Evolutionary conservation across 1,140 invertebrate genomes (phyloP).

Genomic region (Trissolcus basalis): DNA sequence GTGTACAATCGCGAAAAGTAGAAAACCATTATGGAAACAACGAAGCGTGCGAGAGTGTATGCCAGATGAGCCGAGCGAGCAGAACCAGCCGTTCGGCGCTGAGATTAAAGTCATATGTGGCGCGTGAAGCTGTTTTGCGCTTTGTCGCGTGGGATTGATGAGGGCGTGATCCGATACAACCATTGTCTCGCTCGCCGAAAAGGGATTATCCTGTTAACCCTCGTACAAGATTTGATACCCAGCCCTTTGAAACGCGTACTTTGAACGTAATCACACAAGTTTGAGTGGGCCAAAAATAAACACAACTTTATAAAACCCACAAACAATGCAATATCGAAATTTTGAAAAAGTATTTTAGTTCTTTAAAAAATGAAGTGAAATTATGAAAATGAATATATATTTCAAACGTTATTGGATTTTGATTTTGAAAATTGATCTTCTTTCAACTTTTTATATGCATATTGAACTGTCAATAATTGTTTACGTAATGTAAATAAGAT

Average conservation of each 20-base stretch:
- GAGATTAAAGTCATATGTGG: slow-evolving; percentile 47
- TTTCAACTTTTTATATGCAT: too few species aligned
- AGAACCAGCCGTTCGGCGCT: slow-evolving; percentile 17
- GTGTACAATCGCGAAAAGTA: slow-evolving; percentile 42
- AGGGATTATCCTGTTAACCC: slow-evolving; percentile 9
- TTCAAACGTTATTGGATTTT: too few species aligned
- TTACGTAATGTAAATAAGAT: too few species aligned
- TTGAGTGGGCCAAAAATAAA: background rate
- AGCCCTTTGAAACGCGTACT: too few species aligned
- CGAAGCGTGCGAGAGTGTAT: slow-evolving; percentile 16
- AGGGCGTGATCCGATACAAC: slow-evolving; percentile 22
- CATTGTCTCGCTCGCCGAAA: slow-evolving; percentile 19
- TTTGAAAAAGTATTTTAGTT: too few species aligned
- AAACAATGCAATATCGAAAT: too few species aligned
- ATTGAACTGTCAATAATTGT: too few species aligned
- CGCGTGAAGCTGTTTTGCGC: slow-evolving; percentile 37
- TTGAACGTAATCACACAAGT: background rate
- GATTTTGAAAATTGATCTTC: too few species aligned
- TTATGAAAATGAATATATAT: too few species aligned
- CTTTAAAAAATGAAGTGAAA: too few species aligned
- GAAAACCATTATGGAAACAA: slow-evolving; percentile 51
- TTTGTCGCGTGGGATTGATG: slow-evolving; percentile 39
- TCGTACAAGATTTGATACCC: background rate
- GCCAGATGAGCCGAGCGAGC: slow-evolving; percentile 41
- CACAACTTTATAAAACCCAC: too few species aligned